Evolutionary conservation across 2,113 vertebrate genomes (phyloP).

Genomic region (Todiramphus saurophagus): DNA sequence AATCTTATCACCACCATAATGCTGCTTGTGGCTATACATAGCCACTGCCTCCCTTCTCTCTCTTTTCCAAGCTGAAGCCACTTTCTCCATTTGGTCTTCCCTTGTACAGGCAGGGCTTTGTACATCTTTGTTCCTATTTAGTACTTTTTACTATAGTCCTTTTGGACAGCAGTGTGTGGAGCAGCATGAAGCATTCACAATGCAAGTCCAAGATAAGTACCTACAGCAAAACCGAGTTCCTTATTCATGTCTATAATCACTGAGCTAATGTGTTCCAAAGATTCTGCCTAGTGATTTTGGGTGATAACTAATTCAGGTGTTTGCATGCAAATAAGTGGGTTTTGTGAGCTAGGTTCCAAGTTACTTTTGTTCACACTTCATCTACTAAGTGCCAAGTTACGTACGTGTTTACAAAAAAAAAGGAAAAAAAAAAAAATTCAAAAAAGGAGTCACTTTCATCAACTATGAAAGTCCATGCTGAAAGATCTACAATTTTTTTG

Average conservation of each 20-base stretch:
- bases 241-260: accelerated
- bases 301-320: neutral
- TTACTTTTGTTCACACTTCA: neutral
- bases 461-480: neutral
- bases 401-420: neutral
- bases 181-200: neutral
- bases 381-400: neutral
- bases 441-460: neutral
- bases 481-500: neutral
- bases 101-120: neutral
- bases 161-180: neutral
- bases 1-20: neutral
- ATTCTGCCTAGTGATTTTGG: neutral
- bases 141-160: neutral
- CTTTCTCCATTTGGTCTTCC: neutral
- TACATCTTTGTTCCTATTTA: neutral
- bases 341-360: neutral
- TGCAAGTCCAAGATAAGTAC: neutral
- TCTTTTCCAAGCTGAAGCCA: neutral
- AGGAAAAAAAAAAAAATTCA: neutral
- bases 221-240: neutral
- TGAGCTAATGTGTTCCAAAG: neutral
- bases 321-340: neutral
- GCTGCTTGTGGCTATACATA: neutral
- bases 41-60: neutral